Conservation (phyloP, 2,113 vertebrate genomes). For the Misgurnus anguillicaudatus region DNA sequence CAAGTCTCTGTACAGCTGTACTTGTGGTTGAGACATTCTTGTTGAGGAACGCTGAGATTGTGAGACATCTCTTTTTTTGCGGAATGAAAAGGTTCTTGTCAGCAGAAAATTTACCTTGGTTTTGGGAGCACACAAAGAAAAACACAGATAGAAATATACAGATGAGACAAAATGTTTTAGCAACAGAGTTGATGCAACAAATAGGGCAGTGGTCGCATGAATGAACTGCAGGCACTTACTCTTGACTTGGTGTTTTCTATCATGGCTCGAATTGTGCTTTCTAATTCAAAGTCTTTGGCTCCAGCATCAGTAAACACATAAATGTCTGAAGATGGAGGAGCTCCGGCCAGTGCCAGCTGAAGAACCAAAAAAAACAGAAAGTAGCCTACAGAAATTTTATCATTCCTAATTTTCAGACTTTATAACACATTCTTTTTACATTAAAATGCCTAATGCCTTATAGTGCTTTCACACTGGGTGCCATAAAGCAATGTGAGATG, state of each 20-base stretch:
- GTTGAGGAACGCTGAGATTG: not conserved
- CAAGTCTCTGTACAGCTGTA: conserved; percentile 27
- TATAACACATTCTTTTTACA: not conserved
- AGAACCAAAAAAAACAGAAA: not conserved
- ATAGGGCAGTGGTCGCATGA: too few species aligned
- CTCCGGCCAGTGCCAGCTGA: conserved; percentile 62
- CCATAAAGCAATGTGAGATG: too few species aligned
- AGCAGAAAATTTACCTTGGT: conserved; percentile 6
- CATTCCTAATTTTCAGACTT: not conserved
- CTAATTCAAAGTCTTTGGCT: conserved; percentile 62
- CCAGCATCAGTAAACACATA: conserved; percentile 70
- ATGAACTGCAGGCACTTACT: conserved; percentile 43
- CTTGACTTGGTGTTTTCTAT: conserved; percentile 62
- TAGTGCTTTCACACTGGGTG: too few species aligned
- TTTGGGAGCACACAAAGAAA: not conserved
- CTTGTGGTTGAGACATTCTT: not conserved
- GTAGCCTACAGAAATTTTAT: too few species aligned
- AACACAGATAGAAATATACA: not conserved
- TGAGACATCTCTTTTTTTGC: not conserved
- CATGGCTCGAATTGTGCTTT: conserved; percentile 58
- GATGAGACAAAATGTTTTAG: not conserved
- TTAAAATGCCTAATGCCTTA: too few species aligned
- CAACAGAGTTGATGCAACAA: not conserved
- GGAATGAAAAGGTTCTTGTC: not conserved
- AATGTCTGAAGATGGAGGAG: conserved; percentile 64